Evolutionary conservation across 2,888 invertebrate species (phyloP).

Genomic region (Stenotaenia linearis): DNA sequence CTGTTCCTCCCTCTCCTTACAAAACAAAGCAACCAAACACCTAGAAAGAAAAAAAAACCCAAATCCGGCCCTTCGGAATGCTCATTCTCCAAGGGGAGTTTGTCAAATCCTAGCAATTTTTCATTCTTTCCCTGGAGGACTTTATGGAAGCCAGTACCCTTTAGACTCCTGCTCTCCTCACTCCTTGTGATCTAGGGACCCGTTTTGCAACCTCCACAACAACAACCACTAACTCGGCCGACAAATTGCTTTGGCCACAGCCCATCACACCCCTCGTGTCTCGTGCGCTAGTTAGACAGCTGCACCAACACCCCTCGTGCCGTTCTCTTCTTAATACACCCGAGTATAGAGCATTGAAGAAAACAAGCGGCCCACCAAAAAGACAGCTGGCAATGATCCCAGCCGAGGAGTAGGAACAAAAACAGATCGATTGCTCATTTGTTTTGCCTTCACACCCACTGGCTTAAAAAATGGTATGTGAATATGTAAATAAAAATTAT

Average conservation of each 20-base stretch:
- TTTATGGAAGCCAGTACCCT: background rate
- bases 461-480: background rate
- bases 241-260: background rate
- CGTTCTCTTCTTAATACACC: background rate
- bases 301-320: background rate
- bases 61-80: background rate
- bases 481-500: background rate
- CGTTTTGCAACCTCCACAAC: background rate
- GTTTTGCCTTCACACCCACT: background rate
- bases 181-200: background rate
- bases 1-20: background rate
- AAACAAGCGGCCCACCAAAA: background rate
- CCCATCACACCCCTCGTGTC: background rate
- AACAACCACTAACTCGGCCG: background rate
- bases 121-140: background rate
- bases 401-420: background rate
- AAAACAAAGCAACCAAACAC: background rate
- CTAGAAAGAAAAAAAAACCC: background rate
- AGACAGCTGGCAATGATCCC: background rate
- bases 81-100: background rate
- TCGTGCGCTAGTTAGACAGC: background rate
- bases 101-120: background rate
- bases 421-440: background rate
- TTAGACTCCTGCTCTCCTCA: background rate
- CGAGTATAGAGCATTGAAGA: background rate